Percentiles rank a stretch among this genome's conserved stretches.
Conservation (phyloP, 1,140 invertebrate species). For the Diprion similis region DNA sequence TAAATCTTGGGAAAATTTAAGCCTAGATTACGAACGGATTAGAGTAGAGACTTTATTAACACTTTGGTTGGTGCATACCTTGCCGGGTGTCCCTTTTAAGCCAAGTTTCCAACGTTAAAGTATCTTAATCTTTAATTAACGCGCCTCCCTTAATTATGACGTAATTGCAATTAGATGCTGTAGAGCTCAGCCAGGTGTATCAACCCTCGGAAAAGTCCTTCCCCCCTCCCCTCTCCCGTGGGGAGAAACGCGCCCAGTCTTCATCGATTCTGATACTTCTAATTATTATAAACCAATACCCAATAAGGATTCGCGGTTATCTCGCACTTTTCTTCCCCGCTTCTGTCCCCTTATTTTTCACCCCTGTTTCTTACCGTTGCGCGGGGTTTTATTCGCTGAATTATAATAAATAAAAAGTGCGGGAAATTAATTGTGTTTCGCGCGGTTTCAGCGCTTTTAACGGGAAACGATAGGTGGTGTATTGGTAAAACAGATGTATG, state of each 20-base stretch:
- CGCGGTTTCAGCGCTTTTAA: too few relatives aligned
- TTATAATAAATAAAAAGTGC: neutral
- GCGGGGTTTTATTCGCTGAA: too few relatives aligned
- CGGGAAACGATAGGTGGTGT: too few relatives aligned
- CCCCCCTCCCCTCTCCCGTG: neutral
- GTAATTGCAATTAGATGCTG: slow-evolving; percentile 47
- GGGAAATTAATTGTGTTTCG: neutral
- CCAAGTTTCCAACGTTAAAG: slow-evolving; percentile 36
- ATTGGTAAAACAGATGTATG: too few relatives aligned
- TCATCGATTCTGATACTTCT: slow-evolving; percentile 34
- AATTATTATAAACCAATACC: slow-evolving; percentile 41
- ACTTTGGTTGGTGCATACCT: neutral
- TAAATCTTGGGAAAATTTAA: neutral
- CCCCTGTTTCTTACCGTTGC: too few relatives aligned
- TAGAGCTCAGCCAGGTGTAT: slow-evolving; percentile 25
- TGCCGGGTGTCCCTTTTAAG: slow-evolving; percentile 36
- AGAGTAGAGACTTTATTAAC: slow-evolving; percentile 14
- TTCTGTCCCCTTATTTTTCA: too few relatives aligned
- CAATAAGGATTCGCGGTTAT: neutral
- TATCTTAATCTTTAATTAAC: slow-evolving; percentile 55
- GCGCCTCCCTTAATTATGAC: slow-evolving; percentile 42
- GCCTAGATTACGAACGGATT: slow-evolving; percentile 11
- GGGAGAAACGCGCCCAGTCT: slow-evolving; percentile 18
- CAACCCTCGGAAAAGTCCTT: slow-evolving; percentile 18
- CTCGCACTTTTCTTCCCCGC: too few relatives aligned